These are phyloP conservation scores for Onychomys leucogaster DNA, from an alignment of 2,797 vertebrate species.

Conservation along the genomic window DNA sequence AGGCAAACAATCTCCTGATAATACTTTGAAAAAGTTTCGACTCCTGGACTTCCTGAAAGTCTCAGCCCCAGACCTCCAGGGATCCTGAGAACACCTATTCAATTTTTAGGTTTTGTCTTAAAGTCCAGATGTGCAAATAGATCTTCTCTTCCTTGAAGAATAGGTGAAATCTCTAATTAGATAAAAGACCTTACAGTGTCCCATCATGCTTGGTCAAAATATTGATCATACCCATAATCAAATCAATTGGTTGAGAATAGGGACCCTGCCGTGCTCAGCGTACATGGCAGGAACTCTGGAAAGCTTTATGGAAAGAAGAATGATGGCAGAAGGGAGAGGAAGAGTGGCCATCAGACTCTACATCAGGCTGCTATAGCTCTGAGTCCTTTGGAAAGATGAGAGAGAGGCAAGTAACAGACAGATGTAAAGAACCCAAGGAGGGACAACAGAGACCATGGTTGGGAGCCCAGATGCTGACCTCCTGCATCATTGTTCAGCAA, in stretches of 20 bases:
- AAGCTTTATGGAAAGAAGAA: not conserved
- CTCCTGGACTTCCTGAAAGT: not conserved
- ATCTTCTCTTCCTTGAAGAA: not conserved
- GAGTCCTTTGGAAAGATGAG: not conserved
- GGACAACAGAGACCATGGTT: not conserved
- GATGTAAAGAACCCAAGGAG: not conserved
- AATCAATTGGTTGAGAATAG: not conserved
- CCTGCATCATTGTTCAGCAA: not conserved
- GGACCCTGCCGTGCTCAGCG: not conserved
- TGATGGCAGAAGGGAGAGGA: not conserved
- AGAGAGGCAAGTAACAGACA: not conserved
- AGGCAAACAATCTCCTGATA: not conserved
- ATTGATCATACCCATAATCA: not conserved
- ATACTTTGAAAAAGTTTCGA: not conserved
- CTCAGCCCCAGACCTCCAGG: not conserved
- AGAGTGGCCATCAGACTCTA: not conserved
- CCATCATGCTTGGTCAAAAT: not conserved
- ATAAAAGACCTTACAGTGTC: not conserved
- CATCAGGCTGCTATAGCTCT: not conserved
- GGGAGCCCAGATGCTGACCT: not conserved
- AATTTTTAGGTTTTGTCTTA: not conserved
- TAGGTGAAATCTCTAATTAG: not conserved
- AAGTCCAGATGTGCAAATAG: constrained; percentile 27
- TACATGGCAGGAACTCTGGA: not conserved
- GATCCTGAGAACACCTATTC: not conserved